Percentiles rank a stretch among this genome's conserved stretches.
phyloP scores from a whole-genome alignment of 2,888 invertebrate genomes.

The Synanthedon tipuliformis region DNA sequence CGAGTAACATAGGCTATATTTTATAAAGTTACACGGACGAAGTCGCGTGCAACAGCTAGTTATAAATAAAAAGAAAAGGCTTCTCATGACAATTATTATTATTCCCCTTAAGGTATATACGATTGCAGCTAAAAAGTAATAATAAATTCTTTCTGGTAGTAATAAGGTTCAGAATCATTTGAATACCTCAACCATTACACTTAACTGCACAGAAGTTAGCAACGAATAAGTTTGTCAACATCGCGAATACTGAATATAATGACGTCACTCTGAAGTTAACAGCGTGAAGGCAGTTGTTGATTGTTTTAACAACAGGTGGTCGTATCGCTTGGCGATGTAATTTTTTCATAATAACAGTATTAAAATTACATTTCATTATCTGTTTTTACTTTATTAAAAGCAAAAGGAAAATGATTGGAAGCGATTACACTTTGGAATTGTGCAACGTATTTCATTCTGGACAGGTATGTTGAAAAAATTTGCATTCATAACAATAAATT shows the following conservation, averaged over 20 bases:
- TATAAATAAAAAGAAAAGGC: too few species aligned
- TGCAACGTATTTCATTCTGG: conserved; percentile 91
- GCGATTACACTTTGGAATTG: conserved; percentile 88
- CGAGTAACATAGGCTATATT: too few species aligned
- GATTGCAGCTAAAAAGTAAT: not conserved
- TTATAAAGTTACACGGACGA: too few species aligned
- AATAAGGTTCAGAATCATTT: conserved; percentile 13
- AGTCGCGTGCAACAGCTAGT: too few species aligned
- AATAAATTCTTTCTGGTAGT: not conserved
- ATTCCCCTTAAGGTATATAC: too few species aligned
- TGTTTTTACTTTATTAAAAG: conserved; percentile 1
- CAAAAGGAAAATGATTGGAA: conserved; percentile 39
- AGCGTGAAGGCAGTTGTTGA: conserved; percentile 33
- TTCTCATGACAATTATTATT: too few species aligned
- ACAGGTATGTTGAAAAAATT: conserved; percentile 65
- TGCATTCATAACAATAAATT: too few species aligned
- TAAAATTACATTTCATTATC: not conserved
- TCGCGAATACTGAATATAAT: conserved; percentile 23
- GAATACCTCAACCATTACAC: conserved; percentile 20
- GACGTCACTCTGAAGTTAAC: conserved; percentile 39
- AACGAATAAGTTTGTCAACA: conserved; percentile 42
- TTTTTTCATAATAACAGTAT: conserved; percentile 7
- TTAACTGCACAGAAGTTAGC: conserved; percentile 34
- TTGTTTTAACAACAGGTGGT: conserved; percentile 16
- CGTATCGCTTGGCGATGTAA: conserved; percentile 26